Evolutionary conservation across 2,888 invertebrate genomes (phyloP).

Genomic region (Zaprionus bogoriensis): DNA sequence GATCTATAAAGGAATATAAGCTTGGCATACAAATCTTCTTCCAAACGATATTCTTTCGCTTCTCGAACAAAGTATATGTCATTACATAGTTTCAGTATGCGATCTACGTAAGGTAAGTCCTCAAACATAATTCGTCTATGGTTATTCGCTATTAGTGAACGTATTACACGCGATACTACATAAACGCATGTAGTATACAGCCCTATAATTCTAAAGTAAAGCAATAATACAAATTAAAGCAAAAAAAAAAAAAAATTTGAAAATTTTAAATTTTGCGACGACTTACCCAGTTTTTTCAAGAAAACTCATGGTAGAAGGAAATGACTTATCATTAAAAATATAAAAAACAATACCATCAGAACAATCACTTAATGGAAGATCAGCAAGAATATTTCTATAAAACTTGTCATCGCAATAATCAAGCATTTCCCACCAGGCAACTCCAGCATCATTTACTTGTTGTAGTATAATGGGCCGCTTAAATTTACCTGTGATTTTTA

Average conservation of each 20-base stretch:
- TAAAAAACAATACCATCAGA: conserved; percentile 85
- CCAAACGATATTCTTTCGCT: conserved; percentile 93
- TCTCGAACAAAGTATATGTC: conserved; percentile 94
- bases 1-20: conserved; percentile 98
- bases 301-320: conserved; percentile 92
- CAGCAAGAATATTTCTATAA: conserved; percentile 37
- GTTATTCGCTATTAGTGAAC: conserved; percentile 91
- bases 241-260: background rate
- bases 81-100: conserved; percentile 90
- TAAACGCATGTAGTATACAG: conserved; percentile 97
- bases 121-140: conserved; percentile 94
- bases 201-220: conserved; percentile 97
- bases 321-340: conserved; percentile 96
- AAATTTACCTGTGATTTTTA: conserved; percentile 30
- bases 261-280: background rate
- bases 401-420: conserved; percentile 84
- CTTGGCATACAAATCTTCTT: conserved; percentile 98
- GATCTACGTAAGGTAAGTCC: conserved; percentile 91
- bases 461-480: conserved; percentile 44
- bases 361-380: conserved; percentile 67
- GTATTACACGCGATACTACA: conserved; percentile 93
- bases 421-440: conserved; percentile 87
- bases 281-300: conserved; percentile 95
- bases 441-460: conserved; percentile 20
- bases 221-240: no score